Base-by-base conservation (phyloP, 2,113 vertebrate genomes). In the Brienomyrus longianalis region DNA sequence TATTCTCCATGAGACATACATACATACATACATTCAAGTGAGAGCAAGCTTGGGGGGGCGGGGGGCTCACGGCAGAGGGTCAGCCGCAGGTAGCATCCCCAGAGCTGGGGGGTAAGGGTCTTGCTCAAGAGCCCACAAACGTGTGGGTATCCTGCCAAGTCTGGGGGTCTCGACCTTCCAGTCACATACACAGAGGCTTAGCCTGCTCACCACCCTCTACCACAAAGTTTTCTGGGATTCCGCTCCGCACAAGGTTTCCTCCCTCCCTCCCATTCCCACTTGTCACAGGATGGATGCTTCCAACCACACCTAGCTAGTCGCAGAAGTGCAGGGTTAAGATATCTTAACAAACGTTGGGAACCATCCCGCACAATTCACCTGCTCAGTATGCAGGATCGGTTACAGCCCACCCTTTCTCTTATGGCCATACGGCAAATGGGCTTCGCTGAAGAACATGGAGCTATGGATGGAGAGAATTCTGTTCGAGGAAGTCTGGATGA, bases 401-500 rank as follows among this genome's bases (percentile, higher is more conserved):
- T 86, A 47, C 27, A 59, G 80, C 7, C 59, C 31, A 59, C n/a
- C 45, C 27, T 89, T 90, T 87, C 86, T 23, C n/a, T 89, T 50
- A 87, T 17, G 50, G 27, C 43, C 91, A 87, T 90, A 90, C 87
- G 83, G 56, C 8, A 80, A 90, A 52, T 43, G 48, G 83, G 88
- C 91, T 62, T 47, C 89, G 48, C 85, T 87, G 50, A 56, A 91
- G 54, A 91, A 91, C 88, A 88, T 3, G 90, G 89, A 83, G 90
- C 90, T 90, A 90, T 90, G 88, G 92, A 89, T 91, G 91, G 59
- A 91, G 31, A 31, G 39, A 54, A 43, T 90, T 43, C 83, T 91
- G 80, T 91, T 74, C 86, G 90, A 86, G 91, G 92, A 83, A 87
- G 27, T 56, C 50, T 87, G 85, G 31, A 56, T 35, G 48, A 54